phyloP scores from a whole-genome alignment of 2,888 invertebrate genomes.

The Tachina fera region DNA sequence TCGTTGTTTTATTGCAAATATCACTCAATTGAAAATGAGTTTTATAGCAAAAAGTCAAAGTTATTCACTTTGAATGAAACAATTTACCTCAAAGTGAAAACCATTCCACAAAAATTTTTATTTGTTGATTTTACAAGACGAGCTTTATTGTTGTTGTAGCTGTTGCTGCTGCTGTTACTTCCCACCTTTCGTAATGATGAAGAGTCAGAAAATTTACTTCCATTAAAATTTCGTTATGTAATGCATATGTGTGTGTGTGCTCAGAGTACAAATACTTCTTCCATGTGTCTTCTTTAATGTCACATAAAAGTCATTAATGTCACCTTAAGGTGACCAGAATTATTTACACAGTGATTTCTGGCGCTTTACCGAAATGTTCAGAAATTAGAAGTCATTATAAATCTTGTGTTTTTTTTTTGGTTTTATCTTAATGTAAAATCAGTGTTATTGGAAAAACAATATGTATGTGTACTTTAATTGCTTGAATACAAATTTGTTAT shows the following conservation, averaged over 20 bases:
- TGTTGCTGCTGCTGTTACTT: background rate
- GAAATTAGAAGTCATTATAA: slow-evolving; percentile 21
- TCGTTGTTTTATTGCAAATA: too few species aligned
- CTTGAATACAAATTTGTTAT: background rate
- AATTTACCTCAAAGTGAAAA: background rate
- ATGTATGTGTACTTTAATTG: background rate
- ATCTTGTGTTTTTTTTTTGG: background rate
- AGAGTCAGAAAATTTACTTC: slow-evolving; percentile 22
- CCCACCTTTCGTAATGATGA: background rate
- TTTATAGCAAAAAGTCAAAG: too few species aligned
- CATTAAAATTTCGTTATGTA: slow-evolving; percentile 21
- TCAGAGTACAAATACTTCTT: background rate
- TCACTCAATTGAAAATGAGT: too few species aligned
- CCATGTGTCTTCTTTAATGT: slow-evolving; percentile 36
- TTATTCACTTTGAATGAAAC: too few species aligned
- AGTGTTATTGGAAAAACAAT: slow-evolving; percentile 8
- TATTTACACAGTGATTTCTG: background rate
- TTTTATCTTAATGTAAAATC: slow-evolving; percentile 43
- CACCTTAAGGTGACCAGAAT: slow-evolving; percentile 48
- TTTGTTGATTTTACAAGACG: slow-evolving; percentile 39
- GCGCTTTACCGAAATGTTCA: background rate
- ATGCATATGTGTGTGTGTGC: slow-evolving; percentile 39
- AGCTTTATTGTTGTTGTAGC: slow-evolving; percentile 17
- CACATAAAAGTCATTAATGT: slow-evolving; percentile 56
- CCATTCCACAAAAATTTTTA: background rate